Evolutionary conservation across 2,113 vertebrate genomes (phyloP).

Genomic region (Silurus glanis): DNA sequence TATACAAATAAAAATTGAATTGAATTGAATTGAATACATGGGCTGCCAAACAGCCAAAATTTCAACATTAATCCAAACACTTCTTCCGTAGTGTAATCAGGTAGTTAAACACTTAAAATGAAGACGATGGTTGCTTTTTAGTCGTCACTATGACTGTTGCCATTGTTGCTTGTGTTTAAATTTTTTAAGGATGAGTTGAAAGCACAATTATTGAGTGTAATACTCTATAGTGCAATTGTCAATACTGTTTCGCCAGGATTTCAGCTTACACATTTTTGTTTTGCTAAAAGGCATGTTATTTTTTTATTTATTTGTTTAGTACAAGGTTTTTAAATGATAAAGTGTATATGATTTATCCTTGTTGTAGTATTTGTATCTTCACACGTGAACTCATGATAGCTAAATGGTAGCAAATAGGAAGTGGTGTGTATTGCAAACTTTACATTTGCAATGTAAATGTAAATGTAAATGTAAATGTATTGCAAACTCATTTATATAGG

Average conservation of each 20-base stretch:
- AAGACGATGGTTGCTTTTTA: neutral
- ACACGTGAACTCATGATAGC: neutral
- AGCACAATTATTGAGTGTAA: neutral
- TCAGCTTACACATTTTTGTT: neutral
- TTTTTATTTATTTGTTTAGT: neutral
- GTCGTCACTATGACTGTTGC: neutral
- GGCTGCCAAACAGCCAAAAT: neutral
- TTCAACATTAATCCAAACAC: neutral
- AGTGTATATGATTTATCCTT: neutral
- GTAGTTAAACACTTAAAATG: neutral
- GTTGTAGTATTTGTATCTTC: neutral
- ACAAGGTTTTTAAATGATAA: neutral
- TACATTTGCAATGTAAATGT: too few species aligned
- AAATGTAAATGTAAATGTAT: neutral
- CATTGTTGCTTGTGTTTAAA: neutral
- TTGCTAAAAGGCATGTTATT: neutral
- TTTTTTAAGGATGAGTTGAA: neutral
- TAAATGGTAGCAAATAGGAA: neutral
- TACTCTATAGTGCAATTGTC: neutral
- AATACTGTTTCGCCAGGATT: neutral
- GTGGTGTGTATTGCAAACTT: neutral
- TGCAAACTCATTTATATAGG: neutral
- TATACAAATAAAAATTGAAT: too few species aligned
- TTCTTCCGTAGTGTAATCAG: neutral
- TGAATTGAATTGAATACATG: neutral